Base-by-base conservation (phyloP, 2,797 vertebrate species). In the Sebastes minor region DNA sequence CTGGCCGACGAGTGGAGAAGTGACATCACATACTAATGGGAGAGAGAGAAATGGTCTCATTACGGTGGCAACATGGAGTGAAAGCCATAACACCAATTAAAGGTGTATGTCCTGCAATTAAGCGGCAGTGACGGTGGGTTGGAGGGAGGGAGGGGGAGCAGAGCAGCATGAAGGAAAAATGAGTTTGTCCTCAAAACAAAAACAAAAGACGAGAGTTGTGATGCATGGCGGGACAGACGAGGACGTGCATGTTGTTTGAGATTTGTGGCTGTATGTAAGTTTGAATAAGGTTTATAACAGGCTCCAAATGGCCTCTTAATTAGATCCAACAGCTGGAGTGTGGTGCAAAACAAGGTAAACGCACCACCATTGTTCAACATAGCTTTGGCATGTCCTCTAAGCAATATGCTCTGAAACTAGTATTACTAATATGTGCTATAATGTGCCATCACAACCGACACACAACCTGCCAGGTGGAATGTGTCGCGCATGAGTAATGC, bases 251-350 rank as follows among this genome's bases (percentile, higher is more conserved):
- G 14, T 20, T 64, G 71, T 77, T 62, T 56, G 4, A 69, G 77
- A 82, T 83, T 33, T 64, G 64, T 30, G 30, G 35, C 65, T 73
- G 30, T 66, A 20, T 32, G 38, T 38, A 64, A 68, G 64, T 69
- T 62, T 76, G 68, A 75, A 64, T 75, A 80, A 70, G 62, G 64
- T 53, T 73, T 23, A 25, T 28, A 79, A 79, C 60, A 55, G 78
- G 68, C 76, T 85, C 53, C 33, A 76, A 82, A 86, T 42, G 14
- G 76, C 80, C 75, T 78, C 69, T 78, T 90, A 85, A 88, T 88
- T 83, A 78, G 71, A 83, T 71, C 71, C 81, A 86, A 83, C 84
- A 89, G 80, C 84, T 91, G 83, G 69, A 10, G 55, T 5, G n/a
- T 7, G 64, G 57, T 70, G 59, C 52, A 32, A 38, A 30, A 35